Base-by-base conservation (phyloP, 53 echinoderm and acorn worm genomes). In the Stichopus horrens region DNA sequence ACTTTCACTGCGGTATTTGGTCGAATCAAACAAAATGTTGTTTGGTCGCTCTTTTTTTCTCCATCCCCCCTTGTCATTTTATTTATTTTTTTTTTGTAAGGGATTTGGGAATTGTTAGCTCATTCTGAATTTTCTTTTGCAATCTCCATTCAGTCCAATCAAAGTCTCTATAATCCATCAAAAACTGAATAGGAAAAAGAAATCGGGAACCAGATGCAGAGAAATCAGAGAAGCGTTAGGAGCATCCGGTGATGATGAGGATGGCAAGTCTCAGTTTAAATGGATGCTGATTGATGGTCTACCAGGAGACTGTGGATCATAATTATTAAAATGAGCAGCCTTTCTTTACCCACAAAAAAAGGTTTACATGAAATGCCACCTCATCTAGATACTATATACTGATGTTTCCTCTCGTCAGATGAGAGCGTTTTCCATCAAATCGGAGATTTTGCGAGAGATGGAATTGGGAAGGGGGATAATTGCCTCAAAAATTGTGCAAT, bases 241-340 rank as follows among this genome's bases (percentile, higher is more conserved):
- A 37, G 37, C 37, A 37, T 37, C 37, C 37, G 37, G 37, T 37
- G 37, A 37, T 37, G 37, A 37, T 37, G 37, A 37, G 37, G 37
- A 37, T 37, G 37, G 37, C 37, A 37, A 37, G 2, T 37, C 37
- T 37, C 37, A 7, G 18, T 71, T 71, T 71, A 71, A 71, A 71
- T 71, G 71, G 71, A 71, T 18, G 71, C n/a, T 71, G 71, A 71
- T 71, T 71, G 71, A 71, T 71, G 71, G 71, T 71, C n/a, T 71
- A 20, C 21, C 71, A n/a, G 19, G 71, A 71, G 71, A 71, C n/a
- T 16, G 16, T 71, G 18, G 71, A 71, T 71, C 71, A 71, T 71
- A 71, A 71, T 71, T 71, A 71, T 71, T 71, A 18, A 71, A 71
- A 71, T 71, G 14, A 18, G n/a, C 59, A 59, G 59, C 59, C 11